A percentile compares a stretch with the other conserved stretches of the same genome.
These are phyloP conservation scores for Nymphicus hollandicus DNA, from an alignment of 2,113 vertebrate species.

Conservation along the genomic window DNA sequence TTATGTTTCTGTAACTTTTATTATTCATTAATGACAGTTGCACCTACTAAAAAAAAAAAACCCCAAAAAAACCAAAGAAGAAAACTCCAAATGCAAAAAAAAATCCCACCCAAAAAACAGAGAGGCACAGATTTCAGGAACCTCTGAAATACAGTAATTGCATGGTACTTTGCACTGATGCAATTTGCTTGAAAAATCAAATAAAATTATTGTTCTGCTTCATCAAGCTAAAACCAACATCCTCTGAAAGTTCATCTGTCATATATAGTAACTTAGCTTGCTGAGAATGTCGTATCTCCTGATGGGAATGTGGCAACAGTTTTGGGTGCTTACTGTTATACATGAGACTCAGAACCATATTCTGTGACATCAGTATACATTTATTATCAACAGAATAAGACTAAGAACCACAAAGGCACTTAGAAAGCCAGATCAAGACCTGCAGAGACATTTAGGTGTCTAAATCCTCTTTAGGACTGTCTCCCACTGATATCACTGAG, in stretches of 20 bases:
- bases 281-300: neutral
- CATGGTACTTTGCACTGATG: neutral
- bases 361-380: neutral
- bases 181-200: slow-evolving; percentile 42
- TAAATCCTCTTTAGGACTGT: neutral
- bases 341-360: neutral
- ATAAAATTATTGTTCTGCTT: slow-evolving; percentile 42
- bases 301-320: neutral
- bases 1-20: neutral
- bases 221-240: slow-evolving; percentile 26
- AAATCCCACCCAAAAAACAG: rapidly evolving
- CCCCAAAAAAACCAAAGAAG: neutral
- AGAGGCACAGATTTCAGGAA: neutral
- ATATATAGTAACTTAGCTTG: slow-evolving; percentile 3
- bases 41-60: neutral
- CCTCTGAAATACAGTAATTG: neutral
- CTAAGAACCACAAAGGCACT: neutral
- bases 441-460: neutral
- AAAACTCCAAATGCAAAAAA: neutral
- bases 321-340: neutral
- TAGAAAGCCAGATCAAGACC: neutral
- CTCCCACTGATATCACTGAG: neutral
- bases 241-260: slow-evolving; percentile 38
- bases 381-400: neutral
- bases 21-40: neutral